Base-by-base conservation (phyloP, 2,113 vertebrate species). In the Lamprotornis superbus region DNA sequence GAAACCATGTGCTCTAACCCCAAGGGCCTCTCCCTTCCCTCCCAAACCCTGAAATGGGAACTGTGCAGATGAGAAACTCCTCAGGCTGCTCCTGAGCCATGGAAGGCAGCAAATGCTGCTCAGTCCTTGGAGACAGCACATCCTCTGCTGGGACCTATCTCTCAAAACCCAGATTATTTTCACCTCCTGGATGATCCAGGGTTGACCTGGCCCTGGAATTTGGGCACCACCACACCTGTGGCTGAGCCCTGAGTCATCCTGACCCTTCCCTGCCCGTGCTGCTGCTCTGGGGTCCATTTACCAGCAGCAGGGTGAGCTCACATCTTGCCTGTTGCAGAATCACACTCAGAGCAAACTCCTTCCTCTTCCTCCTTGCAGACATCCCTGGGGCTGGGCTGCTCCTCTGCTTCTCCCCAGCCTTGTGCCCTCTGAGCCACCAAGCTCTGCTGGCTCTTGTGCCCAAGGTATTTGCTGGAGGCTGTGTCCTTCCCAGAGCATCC, bases 171-270 rank as follows among this genome's bases (percentile, higher is more conserved):
- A 1, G 7, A 10, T 42, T 4, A 4, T 52, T 19, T 21, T 46
- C 37, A 33, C 14, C 9, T 46, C 37, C 27, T 71, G 40, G 10
- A 25, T 46, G 22, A 55, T 46, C 28, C n/a, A 53, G 37, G 31
- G 7, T 5, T 71, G 44, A 42, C 30, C 44, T 59, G 20, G 9
- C 39, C 16, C n/a, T n/a, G 46, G 12, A 33, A 69, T 39, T 59
- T 4, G 27, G 46, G 31, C 11, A 57, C 21, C 15, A 5, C 4
- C 35, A 60, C 11, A 5, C 2, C 0, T 0, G 12, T 56, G 64
- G 8, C 50, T 85, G 50, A 15, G 15, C 73, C 52, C 33, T 8
- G 25, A 73, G 15, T 71, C 81, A 57, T 21, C 19, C 46, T 76
- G 81, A 5, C 8, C 44, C 67, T 68, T 31, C 27, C 59, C 50